These are phyloP conservation scores for Anser brachyrhynchus DNA, from an alignment of 2,113 vertebrate genomes.

Conservation along the genomic window DNA sequence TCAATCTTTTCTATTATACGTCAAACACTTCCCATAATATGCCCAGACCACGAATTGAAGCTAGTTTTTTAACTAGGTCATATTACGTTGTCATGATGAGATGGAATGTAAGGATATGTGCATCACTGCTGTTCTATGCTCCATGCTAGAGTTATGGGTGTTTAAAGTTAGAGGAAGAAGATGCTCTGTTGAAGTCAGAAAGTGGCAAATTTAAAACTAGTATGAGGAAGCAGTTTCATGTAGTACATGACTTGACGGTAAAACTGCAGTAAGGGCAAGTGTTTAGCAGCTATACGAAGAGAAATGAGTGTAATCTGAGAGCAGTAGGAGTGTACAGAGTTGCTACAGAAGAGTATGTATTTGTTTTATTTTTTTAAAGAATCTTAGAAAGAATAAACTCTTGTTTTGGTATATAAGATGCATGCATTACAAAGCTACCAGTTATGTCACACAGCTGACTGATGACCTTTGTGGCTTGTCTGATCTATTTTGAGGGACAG, in stretches of 20 bases:
- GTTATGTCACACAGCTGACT: background rate
- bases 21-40: background rate
- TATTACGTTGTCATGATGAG: background rate
- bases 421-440: accelerated
- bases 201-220: background rate
- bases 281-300: background rate
- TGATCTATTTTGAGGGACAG: background rate
- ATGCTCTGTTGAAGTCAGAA: background rate
- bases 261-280: background rate
- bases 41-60: background rate
- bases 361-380: background rate
- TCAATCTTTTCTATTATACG: background rate
- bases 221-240: background rate
- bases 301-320: background rate
- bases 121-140: background rate
- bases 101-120: background rate
- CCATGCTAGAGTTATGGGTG: background rate
- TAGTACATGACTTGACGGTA: background rate
- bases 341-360: background rate
- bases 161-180: background rate
- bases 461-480: background rate
- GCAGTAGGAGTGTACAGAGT: background rate
- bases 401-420: background rate
- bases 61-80: background rate
- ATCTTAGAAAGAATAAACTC: background rate